These are phyloP conservation scores for Hirtodrosophila histrioides DNA, from an alignment of 2,888 invertebrate species.

Conservation along the genomic window DNA sequence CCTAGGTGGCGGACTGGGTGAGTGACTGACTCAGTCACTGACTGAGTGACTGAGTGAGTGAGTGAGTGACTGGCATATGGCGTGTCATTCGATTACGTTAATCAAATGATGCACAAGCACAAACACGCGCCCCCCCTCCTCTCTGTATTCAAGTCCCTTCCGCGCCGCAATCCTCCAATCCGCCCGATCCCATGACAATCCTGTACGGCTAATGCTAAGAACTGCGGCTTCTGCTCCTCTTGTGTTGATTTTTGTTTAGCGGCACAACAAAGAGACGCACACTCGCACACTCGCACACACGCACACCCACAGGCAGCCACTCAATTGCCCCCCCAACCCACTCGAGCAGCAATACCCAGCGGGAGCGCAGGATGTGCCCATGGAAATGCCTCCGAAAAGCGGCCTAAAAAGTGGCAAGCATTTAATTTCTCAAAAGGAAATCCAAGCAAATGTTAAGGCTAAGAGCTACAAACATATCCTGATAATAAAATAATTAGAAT, in stretches of 20 bases:
- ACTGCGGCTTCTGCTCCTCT: constrained; percentile 41
- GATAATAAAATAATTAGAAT: not conserved
- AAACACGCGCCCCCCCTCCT: constrained; percentile 24
- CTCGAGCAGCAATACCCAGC: constrained; percentile 27
- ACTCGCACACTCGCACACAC: constrained; percentile 7
- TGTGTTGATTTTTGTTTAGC: constrained; percentile 63
- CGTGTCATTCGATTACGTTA: constrained; percentile 78
- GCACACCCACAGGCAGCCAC: constrained; percentile 13
- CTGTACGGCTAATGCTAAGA: constrained; percentile 41
- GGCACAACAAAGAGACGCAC: constrained; percentile 44
- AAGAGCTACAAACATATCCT: constrained; percentile 7
- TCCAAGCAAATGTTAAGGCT: not conserved
- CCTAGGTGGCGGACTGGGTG: constrained; percentile 17
- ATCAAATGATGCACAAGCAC: constrained; percentile 75
- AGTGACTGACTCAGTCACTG: constrained; percentile 23
- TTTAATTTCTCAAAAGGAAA: constrained; percentile 20
- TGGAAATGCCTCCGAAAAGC: not conserved
- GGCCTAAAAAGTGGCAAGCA: constrained; percentile 3
- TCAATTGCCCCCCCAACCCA: constrained; percentile 3
- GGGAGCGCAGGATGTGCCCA: constrained; percentile 29
- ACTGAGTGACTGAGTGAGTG: constrained; percentile 25
- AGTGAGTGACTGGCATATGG: constrained; percentile 69
- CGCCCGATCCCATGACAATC: constrained; percentile 33
- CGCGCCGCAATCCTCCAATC: not conserved
- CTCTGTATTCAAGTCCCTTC: no score